A percentile compares a stretch with the other conserved stretches of the same genome.
phyloP scores from a whole-genome alignment of 1,140 invertebrate genomes.

The Bombyx mandarina region DNA sequence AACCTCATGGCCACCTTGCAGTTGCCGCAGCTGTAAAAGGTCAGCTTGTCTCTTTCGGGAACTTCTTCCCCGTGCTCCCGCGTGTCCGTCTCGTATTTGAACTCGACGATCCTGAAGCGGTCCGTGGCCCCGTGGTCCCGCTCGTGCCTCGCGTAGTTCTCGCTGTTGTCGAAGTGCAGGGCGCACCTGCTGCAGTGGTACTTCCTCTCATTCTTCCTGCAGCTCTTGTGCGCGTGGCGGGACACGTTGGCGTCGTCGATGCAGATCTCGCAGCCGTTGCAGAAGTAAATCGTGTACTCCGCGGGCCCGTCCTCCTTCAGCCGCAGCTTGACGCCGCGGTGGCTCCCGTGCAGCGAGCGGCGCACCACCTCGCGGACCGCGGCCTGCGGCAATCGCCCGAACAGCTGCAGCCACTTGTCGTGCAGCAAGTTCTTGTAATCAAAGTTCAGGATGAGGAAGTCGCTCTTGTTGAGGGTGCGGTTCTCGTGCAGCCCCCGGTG shows the following conservation, averaged over 20 bases:
- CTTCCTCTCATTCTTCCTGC: neutral
- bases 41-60: too few relatives aligned
- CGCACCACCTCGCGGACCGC: neutral
- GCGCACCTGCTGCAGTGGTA: neutral
- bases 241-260: neutral
- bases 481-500: neutral
- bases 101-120: neutral
- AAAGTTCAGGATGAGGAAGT: slow-evolving; percentile 1
- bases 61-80: too few relatives aligned
- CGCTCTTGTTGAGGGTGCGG: neutral
- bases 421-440: neutral
- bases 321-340: neutral
- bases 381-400: neutral
- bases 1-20: too few relatives aligned
- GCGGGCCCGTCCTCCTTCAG: neutral
- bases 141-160: neutral
- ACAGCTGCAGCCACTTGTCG: slow-evolving; percentile 1
- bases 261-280: neutral
- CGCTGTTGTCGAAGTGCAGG: neutral
- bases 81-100: neutral
- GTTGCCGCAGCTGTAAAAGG: too few relatives aligned
- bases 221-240: neutral
- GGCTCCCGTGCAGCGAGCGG: neutral
- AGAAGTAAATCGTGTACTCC: slow-evolving; percentile 1
- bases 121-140: neutral